These are phyloP conservation scores for Acanthoscelides obtectus DNA, from an alignment of 2,888 invertebrate genomes.

Conservation along the genomic window DNA sequence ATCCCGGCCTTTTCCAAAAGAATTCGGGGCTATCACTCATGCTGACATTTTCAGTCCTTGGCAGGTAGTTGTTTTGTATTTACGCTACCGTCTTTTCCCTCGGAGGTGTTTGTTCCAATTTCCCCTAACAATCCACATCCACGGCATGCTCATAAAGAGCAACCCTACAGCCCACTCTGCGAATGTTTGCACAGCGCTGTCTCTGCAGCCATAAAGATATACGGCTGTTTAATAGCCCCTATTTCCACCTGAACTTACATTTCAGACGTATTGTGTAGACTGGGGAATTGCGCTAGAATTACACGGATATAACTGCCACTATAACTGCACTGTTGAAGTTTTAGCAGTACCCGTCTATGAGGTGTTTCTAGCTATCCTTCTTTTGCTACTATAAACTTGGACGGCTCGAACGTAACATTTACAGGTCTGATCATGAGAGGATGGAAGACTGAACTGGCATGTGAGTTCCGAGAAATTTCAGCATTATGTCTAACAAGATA, in stretches of 20 bases:
- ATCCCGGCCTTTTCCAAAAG: too few relatives aligned
- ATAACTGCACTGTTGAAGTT: not conserved
- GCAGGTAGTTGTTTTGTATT: too few relatives aligned
- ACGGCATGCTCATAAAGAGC: not conserved
- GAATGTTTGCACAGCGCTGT: conserved; percentile 9
- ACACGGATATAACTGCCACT: not conserved
- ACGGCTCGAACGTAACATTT: too few relatives aligned
- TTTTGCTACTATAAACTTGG: too few relatives aligned
- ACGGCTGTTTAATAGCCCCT: conserved; percentile 39
- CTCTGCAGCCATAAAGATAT: conserved; percentile 38
- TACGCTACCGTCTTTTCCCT: not conserved
- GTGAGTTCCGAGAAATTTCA: too few relatives aligned
- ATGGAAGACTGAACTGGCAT: too few relatives aligned
- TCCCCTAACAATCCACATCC: conserved; percentile 6
- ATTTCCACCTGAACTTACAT: conserved; percentile 38
- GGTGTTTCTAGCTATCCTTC: too few relatives aligned
- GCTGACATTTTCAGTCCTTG: too few relatives aligned
- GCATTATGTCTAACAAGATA: too few relatives aligned
- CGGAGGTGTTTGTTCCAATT: conserved; percentile 7
- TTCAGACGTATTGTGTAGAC: conserved; percentile 11
- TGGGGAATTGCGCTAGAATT: not conserved
- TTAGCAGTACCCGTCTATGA: not conserved
- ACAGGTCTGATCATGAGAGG: too few relatives aligned
- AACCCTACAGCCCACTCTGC: conserved; percentile 13
- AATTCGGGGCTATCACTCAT: too few relatives aligned